Base-by-base conservation (phyloP, 2,797 vertebrate species). In the Anniella stebbinsi region DNA sequence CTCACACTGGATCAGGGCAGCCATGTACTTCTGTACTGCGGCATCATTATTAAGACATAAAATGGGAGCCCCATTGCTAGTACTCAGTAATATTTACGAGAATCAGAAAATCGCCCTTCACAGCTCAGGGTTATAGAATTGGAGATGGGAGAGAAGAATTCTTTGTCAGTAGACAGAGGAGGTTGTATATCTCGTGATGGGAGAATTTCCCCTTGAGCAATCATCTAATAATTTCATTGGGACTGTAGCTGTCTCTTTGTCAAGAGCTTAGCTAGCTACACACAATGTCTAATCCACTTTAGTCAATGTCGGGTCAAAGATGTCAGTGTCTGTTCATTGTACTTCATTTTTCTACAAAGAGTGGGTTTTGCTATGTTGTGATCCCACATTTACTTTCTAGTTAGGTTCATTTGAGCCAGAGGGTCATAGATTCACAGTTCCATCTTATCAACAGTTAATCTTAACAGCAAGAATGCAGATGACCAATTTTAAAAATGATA, bases 131-230 rank as follows among this genome's bases (percentile, higher is more conserved):
- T 91, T 90, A 73, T 90, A 90, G 92, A 94, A 95, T 91, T 38
- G 86, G 93, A 94, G 86, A 86, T 76, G 92, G 95, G 95, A 88
- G 87, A 94, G 5, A 87, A 87, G 92, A 94, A 96, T 84, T 93
- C 94, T 94, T 91, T 94, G 94, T 93, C 91, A 86, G 91, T 87
- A 90, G 84, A 93, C 80, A 93, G 91, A 94, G 87, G 93, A 90
- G 87, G 83, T 23, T 94, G 88, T 94, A 92, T 84, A 93, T 95
- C 95, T 95, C 60, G 91, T 90, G 36, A 87, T 91, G 63, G 76
- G 92, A 95, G 92, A 96, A 96, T 97, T 96, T 21, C 92, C 96
- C 93, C 93, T 90, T 89, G 93, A 96, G 96, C 95, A 92, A 60
- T 95, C 48, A 57, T 95, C 90, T 90, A 92, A 94, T 90, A 94